phyloP scores from a whole-genome alignment of 2,888 invertebrate species.

The Dynastes hyllus region DNA sequence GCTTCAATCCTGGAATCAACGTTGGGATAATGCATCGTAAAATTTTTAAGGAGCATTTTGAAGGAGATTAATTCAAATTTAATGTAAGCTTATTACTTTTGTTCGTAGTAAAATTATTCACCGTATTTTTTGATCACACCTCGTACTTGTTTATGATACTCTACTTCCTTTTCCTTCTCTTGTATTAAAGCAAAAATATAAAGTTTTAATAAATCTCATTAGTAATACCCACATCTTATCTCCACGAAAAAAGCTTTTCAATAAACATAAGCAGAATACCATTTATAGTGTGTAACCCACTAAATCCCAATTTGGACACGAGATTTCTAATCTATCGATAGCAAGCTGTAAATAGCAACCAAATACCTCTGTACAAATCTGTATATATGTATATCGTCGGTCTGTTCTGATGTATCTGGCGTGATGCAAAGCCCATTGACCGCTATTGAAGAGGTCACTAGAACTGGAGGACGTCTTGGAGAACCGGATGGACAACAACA shows the following conservation, averaged over 20 bases:
- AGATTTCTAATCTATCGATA: slow-evolving; percentile 23
- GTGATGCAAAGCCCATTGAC: slow-evolving; percentile 39
- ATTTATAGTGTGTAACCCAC: slow-evolving; percentile 1
- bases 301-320: slow-evolving; percentile 18
- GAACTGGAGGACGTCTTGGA: slow-evolving; percentile 40
- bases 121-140: too few relatives aligned
- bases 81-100: too few relatives aligned
- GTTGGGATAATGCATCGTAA: too few relatives aligned
- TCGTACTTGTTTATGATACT: too few relatives aligned
- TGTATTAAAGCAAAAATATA: too few relatives aligned
- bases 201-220: too few relatives aligned
- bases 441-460: slow-evolving; percentile 44
- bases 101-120: too few relatives aligned
- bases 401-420: slow-evolving; percentile 21
- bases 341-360: not conserved
- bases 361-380: not conserved
- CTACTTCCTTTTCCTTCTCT: too few relatives aligned
- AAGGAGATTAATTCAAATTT: too few relatives aligned
- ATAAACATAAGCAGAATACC: slow-evolving; percentile 3
- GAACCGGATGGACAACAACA: slow-evolving; percentile 41
- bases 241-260: not conserved
- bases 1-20: too few relatives aligned
- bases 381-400: slow-evolving; percentile 7
- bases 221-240: not conserved
- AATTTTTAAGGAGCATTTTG: too few relatives aligned